Conservation (phyloP, 2,888 invertebrate genomes). For the Drosophila phalerata region DNA sequence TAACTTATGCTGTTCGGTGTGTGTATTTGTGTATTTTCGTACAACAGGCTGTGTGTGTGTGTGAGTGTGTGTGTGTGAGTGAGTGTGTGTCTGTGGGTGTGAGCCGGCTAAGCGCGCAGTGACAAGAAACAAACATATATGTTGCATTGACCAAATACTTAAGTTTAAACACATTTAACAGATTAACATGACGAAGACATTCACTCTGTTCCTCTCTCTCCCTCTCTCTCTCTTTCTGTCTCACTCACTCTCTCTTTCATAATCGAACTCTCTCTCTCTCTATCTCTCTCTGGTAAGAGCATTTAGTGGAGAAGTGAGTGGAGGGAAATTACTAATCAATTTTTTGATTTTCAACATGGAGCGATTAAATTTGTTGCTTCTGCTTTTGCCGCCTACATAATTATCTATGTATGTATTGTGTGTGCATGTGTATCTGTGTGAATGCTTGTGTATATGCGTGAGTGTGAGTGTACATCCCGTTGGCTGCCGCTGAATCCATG, state of each 20-base stretch:
- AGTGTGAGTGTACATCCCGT: conserved; percentile 12
- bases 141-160: conserved; percentile 2
- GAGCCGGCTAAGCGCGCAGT: conserved; percentile 14
- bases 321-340: background rate
- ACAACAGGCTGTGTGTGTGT: conserved; percentile 12
- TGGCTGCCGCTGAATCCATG: conserved; percentile 7
- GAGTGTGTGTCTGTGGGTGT: conserved; percentile 10
- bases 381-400: conserved; percentile 10
- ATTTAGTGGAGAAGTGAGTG: background rate
- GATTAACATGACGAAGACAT: background rate
- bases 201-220: background rate
- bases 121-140: background rate
- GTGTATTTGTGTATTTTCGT: conserved; percentile 6
- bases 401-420: conserved; percentile 10
- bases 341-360: background rate
- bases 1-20: conserved; percentile 43
- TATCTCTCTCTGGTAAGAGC: background rate
- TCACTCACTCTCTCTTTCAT: background rate
- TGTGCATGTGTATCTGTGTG: conserved; percentile 4
- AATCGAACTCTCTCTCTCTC: background rate
- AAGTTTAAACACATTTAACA: conserved; percentile 5
- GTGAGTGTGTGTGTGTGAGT: background rate
- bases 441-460: conserved; percentile 5
- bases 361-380: conserved; percentile 5
- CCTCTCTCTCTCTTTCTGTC: background rate